Percentiles rank a stretch among this genome's conserved stretches.
Evolutionary conservation across 1,140 invertebrate genomes (phyloP).

Genomic region (Stenopsyche tienmushanensis): DNA sequence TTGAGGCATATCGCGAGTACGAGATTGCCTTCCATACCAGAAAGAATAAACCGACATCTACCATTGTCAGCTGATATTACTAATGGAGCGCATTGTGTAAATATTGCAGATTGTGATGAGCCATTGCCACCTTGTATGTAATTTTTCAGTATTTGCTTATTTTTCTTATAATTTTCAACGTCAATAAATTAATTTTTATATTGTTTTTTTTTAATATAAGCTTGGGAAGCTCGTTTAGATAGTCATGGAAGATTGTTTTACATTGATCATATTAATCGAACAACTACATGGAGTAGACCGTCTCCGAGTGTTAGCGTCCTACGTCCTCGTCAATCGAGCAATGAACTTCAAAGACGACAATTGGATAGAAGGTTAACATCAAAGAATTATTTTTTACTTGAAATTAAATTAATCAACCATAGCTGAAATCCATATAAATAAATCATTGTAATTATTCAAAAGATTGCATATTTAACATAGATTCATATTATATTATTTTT

Average conservation of each 20-base stretch:
- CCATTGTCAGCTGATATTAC: conserved; percentile 29
- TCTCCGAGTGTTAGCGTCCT: conserved; percentile 57
- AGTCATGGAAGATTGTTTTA: conserved; percentile 91
- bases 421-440: no score
- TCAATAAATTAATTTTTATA: conserved; percentile 1
- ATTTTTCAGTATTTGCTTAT: not conserved
- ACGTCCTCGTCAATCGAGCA: conserved; percentile 57
- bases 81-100: conserved; percentile 44
- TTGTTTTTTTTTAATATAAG: conserved; percentile 47
- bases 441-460: no score
- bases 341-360: conserved; percentile 72
- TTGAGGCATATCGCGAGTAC: conserved; percentile 72
- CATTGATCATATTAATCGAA: conserved; percentile 89
- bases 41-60: conserved; percentile 37
- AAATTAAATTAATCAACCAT: not conserved
- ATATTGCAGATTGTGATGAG: conserved; percentile 69
- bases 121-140: conserved; percentile 68
- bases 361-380: conserved; percentile 69
- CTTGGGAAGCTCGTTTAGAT: conserved; percentile 92
- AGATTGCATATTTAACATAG: no score
- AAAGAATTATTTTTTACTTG: conserved; percentile 1
- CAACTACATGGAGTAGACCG: conserved; percentile 89
- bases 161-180: conserved; percentile 17
- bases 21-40: conserved; percentile 66
- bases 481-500: not conserved